phyloP scores from a whole-genome alignment of 1,140 invertebrate species.

The Euborellia annulipes region DNA sequence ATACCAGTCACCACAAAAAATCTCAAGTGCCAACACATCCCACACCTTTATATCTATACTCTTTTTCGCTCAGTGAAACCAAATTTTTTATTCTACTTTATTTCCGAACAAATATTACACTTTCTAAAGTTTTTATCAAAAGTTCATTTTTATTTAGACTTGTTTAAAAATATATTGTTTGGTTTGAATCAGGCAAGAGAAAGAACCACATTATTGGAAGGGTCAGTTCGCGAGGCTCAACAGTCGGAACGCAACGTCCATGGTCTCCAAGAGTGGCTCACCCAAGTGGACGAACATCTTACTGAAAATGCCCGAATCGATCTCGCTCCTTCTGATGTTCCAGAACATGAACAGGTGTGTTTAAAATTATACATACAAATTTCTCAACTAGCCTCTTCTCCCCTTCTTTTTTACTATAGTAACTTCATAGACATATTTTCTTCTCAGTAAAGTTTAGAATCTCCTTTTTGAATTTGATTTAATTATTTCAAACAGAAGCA shows the following conservation, averaged over 20 bases:
- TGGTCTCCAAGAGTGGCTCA: conserved; percentile 60
- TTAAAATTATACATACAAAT: neutral
- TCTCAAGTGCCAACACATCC: no score
- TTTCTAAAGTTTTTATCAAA: neutral
- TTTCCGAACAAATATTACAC: neutral
- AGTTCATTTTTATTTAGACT: neutral
- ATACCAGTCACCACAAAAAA: no score
- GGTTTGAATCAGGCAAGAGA: conserved; percentile 44
- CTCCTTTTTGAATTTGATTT: no score
- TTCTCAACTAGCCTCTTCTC: no score
- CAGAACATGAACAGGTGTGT: conserved; percentile 60
- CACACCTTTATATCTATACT: no score
- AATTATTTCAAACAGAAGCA: no score
- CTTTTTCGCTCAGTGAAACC: no score
- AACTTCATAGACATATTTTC: no score
- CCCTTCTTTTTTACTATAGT: no score
- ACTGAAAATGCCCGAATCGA: conserved; percentile 60
- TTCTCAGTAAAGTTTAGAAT: no score
- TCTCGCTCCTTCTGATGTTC: conserved; percentile 61
- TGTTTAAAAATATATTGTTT: conserved; percentile 1
- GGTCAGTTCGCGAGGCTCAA: conserved; percentile 59
- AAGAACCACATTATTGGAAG: conserved; percentile 52
- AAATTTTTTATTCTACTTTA: no score
- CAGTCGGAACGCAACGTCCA: conserved; percentile 59
- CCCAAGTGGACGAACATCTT: conserved; percentile 49